Conservation (phyloP, 2,797 vertebrate species). For the Tokudaia muenninki region DNA sequence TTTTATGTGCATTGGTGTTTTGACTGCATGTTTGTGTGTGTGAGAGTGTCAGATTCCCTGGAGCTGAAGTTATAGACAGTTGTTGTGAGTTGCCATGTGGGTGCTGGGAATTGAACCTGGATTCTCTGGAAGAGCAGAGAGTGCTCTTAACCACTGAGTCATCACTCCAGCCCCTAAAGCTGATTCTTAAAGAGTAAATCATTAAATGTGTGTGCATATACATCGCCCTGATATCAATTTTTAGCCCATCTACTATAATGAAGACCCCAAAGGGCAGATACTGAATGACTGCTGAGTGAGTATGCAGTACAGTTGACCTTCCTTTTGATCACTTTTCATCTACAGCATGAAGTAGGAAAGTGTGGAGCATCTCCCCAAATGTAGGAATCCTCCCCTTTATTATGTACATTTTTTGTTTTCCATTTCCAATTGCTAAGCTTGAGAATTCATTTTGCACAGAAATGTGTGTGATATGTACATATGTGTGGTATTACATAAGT, state of each 20-base stretch:
- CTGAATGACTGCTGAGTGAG: not conserved
- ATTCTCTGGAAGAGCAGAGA: not conserved
- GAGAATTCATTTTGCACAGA: not conserved
- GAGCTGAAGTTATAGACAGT: not conserved
- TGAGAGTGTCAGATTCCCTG: not conserved
- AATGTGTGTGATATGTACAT: not conserved
- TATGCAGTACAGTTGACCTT: not conserved
- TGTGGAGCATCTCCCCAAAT: not conserved
- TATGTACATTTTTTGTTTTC: conserved; percentile 51
- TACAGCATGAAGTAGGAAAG: conserved; percentile 48
- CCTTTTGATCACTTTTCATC: conserved; percentile 23
- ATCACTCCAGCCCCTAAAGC: not conserved
- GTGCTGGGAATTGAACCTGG: not conserved
- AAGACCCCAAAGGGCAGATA: not conserved
- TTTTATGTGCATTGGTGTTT: not conserved
- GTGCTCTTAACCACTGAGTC: not conserved
- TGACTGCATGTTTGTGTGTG: not conserved
- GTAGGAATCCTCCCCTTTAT: not conserved
- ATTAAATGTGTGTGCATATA: not conserved
- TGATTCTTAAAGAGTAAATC: conserved; percentile 33
- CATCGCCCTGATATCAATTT: not conserved
- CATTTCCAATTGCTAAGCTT: conserved; percentile 49
- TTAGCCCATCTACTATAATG: conserved; percentile 2
- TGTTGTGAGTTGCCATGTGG: not conserved
- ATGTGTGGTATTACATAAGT: not conserved